Base-by-base conservation (phyloP, 2,113 vertebrate species). In the Panurus biarmicus region DNA sequence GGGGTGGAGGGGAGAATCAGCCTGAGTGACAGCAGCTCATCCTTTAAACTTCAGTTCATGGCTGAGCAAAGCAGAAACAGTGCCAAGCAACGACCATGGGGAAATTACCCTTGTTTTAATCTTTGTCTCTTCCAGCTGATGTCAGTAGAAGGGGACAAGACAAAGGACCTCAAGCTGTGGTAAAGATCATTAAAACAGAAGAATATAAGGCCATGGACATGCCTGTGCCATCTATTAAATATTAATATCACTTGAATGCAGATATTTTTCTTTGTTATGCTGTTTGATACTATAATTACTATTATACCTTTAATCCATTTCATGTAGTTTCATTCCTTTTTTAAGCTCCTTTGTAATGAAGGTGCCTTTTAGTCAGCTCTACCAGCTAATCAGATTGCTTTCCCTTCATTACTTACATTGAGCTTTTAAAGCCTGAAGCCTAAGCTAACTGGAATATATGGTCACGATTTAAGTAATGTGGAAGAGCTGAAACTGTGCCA, bases 151-250 rank as follows among this genome's bases (percentile, higher is more conserved):
- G 47, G 71, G 58, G 82, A 94, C 83, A 76, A 82, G 89, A 94
- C 94, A 95, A 96, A 96, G 61, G 85, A 91, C 73, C 53, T 96
- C 94, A 91, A 80, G 90, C 92, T 94, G 88, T 62, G 87, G 89
- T 74, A 64, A 78, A 92, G 88, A 96, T 90, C 92, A 94, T 96
- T 93, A 96, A 96, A 94, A 53, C 1, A 71, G 64, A 87, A 74
- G 51, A 94, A 31, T 54, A 82, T 56, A 92, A 90, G 89, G 84
- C 58, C 51, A n/a, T 7, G 50, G 65, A 69, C 35, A 70, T 62
- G 54, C 29, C 53, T 25, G 45, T 54, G 51, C 58, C 42, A 73
- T 69, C 66, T 47, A 93, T 93, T 86, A 90, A 89, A 87, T 89
- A 94, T 94, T 93, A 61, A 90, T 93, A 85, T 87, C 60, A 78